Evolutionary conservation across 1,140 invertebrate species (phyloP).

Genomic region (Lepeophtheirus salmonis): DNA sequence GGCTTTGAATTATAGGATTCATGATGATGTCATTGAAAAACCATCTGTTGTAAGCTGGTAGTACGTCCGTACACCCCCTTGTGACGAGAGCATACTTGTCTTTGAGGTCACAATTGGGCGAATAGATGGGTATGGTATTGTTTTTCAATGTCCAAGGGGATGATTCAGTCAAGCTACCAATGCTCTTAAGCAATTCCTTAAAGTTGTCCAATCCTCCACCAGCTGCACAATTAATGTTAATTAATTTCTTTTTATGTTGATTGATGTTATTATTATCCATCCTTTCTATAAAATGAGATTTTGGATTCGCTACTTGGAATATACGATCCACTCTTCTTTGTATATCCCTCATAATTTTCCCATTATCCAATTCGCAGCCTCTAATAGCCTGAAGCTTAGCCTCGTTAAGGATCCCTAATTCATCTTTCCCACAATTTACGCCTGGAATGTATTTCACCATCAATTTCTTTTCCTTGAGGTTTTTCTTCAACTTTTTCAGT

Average conservation of each 20-base stretch:
- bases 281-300: not conserved
- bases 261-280: not conserved
- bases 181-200: not conserved
- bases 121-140: not conserved
- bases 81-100: not conserved
- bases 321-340: not conserved
- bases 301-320: not conserved
- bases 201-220: not conserved
- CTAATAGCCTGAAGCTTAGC: not conserved
- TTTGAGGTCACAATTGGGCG: not conserved
- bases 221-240: not conserved
- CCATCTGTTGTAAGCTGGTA: not conserved
- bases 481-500: not conserved
- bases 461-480: not conserved
- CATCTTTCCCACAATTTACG: not conserved
- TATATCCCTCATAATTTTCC: not conserved
- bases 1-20: no score
- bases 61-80: not conserved
- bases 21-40: not conserved
- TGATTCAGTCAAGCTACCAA: not conserved
- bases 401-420: not conserved
- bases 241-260: not conserved
- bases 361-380: not conserved
- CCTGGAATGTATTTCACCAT: not conserved
- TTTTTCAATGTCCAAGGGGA: not conserved